Conservation (phyloP, 2,113 vertebrate species). For the Pedetes capensis region DNA sequence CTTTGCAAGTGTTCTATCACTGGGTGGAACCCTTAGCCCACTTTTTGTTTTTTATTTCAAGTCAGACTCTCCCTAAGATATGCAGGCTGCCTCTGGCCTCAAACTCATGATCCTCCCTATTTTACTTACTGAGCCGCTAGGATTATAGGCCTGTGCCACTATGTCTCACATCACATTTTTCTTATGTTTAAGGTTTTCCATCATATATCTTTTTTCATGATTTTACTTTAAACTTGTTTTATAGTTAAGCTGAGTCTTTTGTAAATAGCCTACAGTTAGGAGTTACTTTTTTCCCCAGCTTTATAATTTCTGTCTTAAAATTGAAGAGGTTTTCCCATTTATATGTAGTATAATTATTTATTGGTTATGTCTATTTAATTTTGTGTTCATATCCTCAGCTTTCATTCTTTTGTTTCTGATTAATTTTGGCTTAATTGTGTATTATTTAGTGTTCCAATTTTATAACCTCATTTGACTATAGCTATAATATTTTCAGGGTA, state of each 20-base stretch:
- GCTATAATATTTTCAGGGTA: neutral
- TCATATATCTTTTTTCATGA: neutral
- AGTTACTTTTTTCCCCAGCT: neutral
- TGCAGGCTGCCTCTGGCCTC: too few relatives aligned
- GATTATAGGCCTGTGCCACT: neutral
- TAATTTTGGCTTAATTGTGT: neutral
- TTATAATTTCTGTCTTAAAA: neutral
- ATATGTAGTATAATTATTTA: neutral
- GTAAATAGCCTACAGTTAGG: neutral
- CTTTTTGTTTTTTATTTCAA: too few relatives aligned
- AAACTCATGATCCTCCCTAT: neutral
- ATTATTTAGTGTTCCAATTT: neutral
- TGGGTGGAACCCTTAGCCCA: too few relatives aligned
- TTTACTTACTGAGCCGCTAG: too few relatives aligned
- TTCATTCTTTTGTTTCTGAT: neutral
- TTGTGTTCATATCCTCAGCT: neutral
- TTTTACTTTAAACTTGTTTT: neutral
- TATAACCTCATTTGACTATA: slow-evolving; percentile 9
- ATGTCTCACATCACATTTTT: neutral
- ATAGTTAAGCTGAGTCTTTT: slow-evolving; percentile 13
- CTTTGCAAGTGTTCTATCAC: too few relatives aligned
- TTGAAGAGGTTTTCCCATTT: neutral
- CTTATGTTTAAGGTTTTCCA: neutral
- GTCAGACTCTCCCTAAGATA: too few relatives aligned
- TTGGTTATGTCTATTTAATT: neutral